These are phyloP conservation scores for Macrosiphum euphorbiae DNA, from an alignment of 2,888 invertebrate genomes.

Conservation along the genomic window DNA sequence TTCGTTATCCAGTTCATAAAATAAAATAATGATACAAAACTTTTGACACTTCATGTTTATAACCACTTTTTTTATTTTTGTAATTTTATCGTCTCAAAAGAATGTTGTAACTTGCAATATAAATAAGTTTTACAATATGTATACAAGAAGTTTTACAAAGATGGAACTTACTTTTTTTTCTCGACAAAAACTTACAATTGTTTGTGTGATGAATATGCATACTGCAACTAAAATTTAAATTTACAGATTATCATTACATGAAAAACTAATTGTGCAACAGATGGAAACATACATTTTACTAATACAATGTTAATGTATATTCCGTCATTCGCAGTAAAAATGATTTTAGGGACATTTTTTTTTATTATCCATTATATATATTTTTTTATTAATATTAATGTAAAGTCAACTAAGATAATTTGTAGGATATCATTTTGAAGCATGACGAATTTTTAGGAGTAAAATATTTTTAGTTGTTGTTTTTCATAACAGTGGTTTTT, in stretches of 20 bases:
- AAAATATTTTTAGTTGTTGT: neutral
- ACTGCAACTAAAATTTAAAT: neutral
- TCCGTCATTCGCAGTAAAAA: neutral
- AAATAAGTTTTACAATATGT: slow-evolving; percentile 58
- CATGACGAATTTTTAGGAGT: neutral
- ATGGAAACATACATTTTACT: neutral
- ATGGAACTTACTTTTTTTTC: neutral
- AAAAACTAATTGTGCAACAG: neutral
- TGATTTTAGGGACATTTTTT: neutral
- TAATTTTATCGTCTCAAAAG: slow-evolving; percentile 54
- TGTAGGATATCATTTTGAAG: neutral
- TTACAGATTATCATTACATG: neutral
- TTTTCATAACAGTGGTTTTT: neutral
- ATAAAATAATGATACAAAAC: slow-evolving; percentile 58
- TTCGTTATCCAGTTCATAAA: slow-evolving; percentile 60
- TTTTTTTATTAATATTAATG: neutral
- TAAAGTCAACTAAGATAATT: neutral
- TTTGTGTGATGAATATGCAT: neutral
- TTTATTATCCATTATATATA: neutral
- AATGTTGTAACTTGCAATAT: slow-evolving; percentile 33
- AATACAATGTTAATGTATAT: neutral
- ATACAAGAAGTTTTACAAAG: slow-evolving; percentile 53
- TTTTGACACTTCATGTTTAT: slow-evolving; percentile 52
- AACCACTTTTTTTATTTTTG: slow-evolving; percentile 41
- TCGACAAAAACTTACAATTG: neutral